Conservation (phyloP, 2,888 invertebrate species). For the Salticus scenicus region DNA sequence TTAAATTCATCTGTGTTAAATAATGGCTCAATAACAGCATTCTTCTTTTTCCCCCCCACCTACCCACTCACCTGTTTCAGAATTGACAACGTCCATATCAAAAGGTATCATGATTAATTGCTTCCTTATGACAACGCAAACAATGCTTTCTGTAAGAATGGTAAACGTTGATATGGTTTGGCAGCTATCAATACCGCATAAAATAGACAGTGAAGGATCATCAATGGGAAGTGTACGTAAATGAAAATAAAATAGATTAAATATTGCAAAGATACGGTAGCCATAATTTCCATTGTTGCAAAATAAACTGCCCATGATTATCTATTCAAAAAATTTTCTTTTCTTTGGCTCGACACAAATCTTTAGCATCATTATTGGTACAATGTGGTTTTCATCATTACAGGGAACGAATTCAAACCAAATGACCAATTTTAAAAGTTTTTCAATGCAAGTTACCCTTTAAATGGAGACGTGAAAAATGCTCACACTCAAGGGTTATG, state of each 20-base stretch:
- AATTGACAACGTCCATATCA: not conserved
- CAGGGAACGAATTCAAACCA: too few relatives aligned
- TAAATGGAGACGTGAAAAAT: too few relatives aligned
- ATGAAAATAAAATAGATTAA: not conserved
- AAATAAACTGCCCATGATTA: too few relatives aligned
- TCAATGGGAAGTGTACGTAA: too few relatives aligned
- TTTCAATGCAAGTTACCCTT: too few relatives aligned
- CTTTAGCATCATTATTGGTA: not conserved
- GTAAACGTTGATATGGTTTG: not conserved
- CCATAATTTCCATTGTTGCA: conserved; percentile 8
- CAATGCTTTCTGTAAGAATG: not conserved
- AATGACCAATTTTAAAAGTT: too few relatives aligned
- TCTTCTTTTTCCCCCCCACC: not conserved
- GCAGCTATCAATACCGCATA: not conserved
- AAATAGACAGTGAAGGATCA: not conserved
- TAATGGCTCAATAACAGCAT: not conserved
- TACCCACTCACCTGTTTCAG: not conserved
- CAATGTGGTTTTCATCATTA: not conserved
- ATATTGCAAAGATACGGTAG: not conserved
- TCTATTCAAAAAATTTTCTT: not conserved
- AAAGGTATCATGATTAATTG: not conserved
- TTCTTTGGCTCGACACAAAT: not conserved
- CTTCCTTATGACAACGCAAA: not conserved
- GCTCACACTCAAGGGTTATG: too few relatives aligned
- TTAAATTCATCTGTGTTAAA: not conserved